Evolutionary conservation across 2,797 vertebrate species (phyloP).

Genomic region (Rhinichthys osculus): DNA sequence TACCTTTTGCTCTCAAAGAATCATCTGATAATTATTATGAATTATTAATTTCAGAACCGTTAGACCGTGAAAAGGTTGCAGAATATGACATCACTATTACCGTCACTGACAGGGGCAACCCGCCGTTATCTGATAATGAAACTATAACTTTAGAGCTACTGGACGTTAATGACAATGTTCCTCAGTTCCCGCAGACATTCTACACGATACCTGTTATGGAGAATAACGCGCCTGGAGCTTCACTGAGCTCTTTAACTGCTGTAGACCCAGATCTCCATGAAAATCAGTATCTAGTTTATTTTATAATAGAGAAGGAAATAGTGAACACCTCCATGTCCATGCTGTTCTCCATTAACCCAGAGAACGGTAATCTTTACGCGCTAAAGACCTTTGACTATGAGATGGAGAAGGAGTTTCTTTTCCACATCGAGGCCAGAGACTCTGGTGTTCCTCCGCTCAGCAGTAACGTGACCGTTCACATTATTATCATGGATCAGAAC

Average conservation of each 20-base stretch:
- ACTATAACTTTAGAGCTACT: slow-evolving; percentile 62
- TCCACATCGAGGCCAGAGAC: slow-evolving; percentile 65
- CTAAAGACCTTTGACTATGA: slow-evolving; percentile 69
- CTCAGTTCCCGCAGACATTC: slow-evolving; percentile 53
- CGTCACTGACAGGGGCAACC: slow-evolving; percentile 62
- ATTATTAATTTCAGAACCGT: slow-evolving; percentile 51
- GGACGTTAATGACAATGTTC: slow-evolving; percentile 66
- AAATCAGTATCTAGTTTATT: slow-evolving; percentile 65
- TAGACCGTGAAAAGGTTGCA: slow-evolving; percentile 63
- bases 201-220: slow-evolving; percentile 60
- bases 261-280: slow-evolving; percentile 64
- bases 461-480: slow-evolving; percentile 64
- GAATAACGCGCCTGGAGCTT: slow-evolving; percentile 65
- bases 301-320: slow-evolving; percentile 58
- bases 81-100: slow-evolving; percentile 65
- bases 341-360: slow-evolving; percentile 63
- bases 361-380: slow-evolving; percentile 67
- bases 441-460: slow-evolving; percentile 65
- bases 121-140: slow-evolving; percentile 64
- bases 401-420: slow-evolving; percentile 61
- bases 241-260: slow-evolving; percentile 58
- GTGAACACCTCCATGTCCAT: slow-evolving; percentile 62
- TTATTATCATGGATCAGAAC: slow-evolving; percentile 66
- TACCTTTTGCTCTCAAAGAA: slow-evolving; percentile 64
- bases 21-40: slow-evolving; percentile 65